Evolutionary conservation across 2,888 invertebrate species (phyloP).

Genomic region (Sisyra terminalis): DNA sequence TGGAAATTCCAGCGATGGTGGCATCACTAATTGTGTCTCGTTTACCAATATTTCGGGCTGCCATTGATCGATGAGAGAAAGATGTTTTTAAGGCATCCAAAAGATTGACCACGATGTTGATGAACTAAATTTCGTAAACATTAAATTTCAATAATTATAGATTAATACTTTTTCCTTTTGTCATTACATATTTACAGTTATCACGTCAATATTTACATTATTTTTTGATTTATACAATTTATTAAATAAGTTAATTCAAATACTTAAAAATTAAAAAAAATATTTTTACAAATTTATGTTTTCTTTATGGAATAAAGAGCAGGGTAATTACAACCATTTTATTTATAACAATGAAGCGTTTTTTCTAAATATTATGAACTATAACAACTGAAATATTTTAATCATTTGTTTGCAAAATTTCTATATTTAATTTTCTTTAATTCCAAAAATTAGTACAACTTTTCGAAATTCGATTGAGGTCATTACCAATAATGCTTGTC

Average conservation of each 20-base stretch:
- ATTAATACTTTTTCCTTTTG: background rate
- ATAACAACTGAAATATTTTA: too few species aligned
- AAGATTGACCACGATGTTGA: slow-evolving; percentile 80
- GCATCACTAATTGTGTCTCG: slow-evolving; percentile 85
- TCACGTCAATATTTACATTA: background rate
- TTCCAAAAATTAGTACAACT: too few species aligned
- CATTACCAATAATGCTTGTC: too few species aligned
- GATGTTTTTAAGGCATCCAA: slow-evolving; percentile 84
- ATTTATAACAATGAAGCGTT: too few species aligned
- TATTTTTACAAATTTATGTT: too few species aligned
- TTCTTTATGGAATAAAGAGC: too few species aligned
- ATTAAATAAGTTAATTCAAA: background rate
- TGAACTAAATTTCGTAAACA: slow-evolving; percentile 44
- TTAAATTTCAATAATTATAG: background rate
- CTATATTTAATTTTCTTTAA: too few species aligned
- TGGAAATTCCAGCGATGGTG: slow-evolving; percentile 69
- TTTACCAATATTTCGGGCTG: slow-evolving; percentile 69
- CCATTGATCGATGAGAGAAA: slow-evolving; percentile 76
- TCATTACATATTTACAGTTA: too few species aligned
- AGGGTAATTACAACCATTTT: too few species aligned
- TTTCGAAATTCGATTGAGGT: too few species aligned
- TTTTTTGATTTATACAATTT: background rate
- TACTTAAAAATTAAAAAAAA: background rate
- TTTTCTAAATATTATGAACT: too few species aligned
- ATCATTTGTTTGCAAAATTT: too few species aligned